Evolutionary conservation across 1,140 invertebrate species (phyloP), one percentile per base, ranked within the genome.

Genomic region (Drosophila fuyamai): DNA sequence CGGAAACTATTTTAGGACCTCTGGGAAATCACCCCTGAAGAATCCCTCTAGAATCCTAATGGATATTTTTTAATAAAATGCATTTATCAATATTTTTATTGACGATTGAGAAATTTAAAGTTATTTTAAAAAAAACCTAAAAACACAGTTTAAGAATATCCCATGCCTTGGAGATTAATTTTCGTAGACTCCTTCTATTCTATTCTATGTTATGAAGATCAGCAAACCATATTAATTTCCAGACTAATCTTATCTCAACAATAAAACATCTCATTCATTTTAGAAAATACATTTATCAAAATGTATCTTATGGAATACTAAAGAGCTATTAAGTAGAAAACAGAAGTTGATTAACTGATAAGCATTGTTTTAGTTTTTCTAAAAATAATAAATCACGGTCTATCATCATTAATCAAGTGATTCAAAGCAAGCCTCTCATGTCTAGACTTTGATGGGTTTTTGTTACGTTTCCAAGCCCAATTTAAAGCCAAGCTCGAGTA

Each of bases 351-450:
- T 50, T 50, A 50, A 16, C 27, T 29, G 23, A 29, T 9, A 35
- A 4, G 29, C 35, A 47, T 27, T 16, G 5, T 5, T 8, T 16
- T 6, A 1, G 48, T 9, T 8, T 35, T 16, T 6, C 27, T 51
- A 14, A 7, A 29, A 5, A 16, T 13, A 9, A 36, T 53, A 36
- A 36, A 36, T 53, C 50, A 36, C 7, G 4, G 6, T 0, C 9
- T n/a, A 36, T 14, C 7, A 36, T 18, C 32, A 53, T 53, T 53
- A 53, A 53, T 53, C 50, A 53, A 14, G 13, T 4, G 23, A 14
- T 14, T 29, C 4, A 29, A 29, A 50, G 27, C 27, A 2, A 50
- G 29, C 7, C 9, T 32, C 50, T 53, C 29, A 18, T 18, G 32
- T 14, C 14, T 4, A 18, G 18, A 18, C 5, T 50, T 1, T 32